Percentiles rank a stretch among this genome's conserved stretches.
Conservation (phyloP, 2,797 vertebrate species). For the Dendrocincla fuliginosa region DNA sequence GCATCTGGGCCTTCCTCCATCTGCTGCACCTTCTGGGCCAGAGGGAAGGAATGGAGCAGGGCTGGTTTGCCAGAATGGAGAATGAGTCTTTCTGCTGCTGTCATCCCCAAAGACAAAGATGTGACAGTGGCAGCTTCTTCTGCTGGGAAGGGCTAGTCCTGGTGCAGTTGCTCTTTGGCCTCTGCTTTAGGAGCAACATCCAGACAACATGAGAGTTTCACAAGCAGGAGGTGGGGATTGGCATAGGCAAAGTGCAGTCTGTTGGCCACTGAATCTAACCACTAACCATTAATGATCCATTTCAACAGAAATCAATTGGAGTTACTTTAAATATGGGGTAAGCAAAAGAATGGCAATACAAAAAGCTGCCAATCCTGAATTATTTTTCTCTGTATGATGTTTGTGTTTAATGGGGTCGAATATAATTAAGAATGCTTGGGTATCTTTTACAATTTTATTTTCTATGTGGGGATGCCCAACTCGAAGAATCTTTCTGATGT, state of each 20-base stretch:
- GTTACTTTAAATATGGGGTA: not conserved
- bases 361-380: not conserved
- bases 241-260: not conserved
- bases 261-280: not conserved
- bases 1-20: rapidly evolving
- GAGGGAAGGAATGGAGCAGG: not conserved
- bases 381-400: not conserved
- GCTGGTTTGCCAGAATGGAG: not conserved
- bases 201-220: rapidly evolving
- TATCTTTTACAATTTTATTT: not conserved
- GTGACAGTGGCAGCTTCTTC: not conserved
- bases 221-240: not conserved
- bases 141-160: not conserved
- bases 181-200: not conserved
- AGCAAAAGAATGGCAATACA: not conserved
- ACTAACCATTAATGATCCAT: not conserved
- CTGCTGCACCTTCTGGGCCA: not conserved
- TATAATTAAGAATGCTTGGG: not conserved
- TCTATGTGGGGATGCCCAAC: not conserved
- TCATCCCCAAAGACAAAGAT: not conserved
- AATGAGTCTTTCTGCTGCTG: not conserved
- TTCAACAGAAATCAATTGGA: not conserved
- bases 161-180: not conserved
- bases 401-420: not conserved
- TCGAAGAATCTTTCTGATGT: not conserved